Base-by-base conservation (phyloP, 2,113 vertebrate species). In the Taurulus bubalis region DNA sequence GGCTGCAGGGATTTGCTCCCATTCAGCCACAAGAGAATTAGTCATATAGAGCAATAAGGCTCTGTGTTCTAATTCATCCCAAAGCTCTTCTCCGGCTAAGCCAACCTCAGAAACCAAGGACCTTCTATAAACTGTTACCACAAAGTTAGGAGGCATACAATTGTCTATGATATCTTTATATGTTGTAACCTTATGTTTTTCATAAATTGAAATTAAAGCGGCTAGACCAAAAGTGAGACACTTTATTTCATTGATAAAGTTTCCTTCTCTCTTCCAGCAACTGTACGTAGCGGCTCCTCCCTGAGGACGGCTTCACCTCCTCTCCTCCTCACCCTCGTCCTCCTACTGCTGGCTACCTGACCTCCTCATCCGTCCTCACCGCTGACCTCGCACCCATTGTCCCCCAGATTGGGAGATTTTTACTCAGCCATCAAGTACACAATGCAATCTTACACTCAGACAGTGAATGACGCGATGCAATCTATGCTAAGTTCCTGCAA, bases 271-370 rank as follows among this genome's bases (percentile, higher is more conserved):
- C 42, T 90, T 87, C 70, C 90, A 95, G 95, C 32, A 42, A 91
- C 77, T 0, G 30, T 60, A 14, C 32, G 77, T n/a, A 30, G 49
- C 1, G 85, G 40, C n/a, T 62, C 71, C 56, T 82, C 79, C 10
- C 42, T 40, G 34, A 85, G 64, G 80, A 79, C 47, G 2, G 26
- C 66, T 66, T 75, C 75, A 5, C 79, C 76, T 28, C 78, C 40
- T 0, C 64, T 90, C 66, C 74, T 92, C 79, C 30, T 89, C 83
- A 3, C 84, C 71, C 64, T 85, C 60, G 16, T 85, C 74, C 47
- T 91, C 8, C 66, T 92, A 55, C 56, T 85, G 76, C 59, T 89
- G 32, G 83, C 74, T 18, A 80, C 89, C 89, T 93, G 89, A 93
- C 77, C 45, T 30, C 62, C 71, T 74, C 59, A 1, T 51, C 68